Percentiles rank a stretch among this genome's conserved stretches.
Evolutionary conservation across 2,113 vertebrate genomes (phyloP).

Genomic region (Rousettus leschenaultii): DNA sequence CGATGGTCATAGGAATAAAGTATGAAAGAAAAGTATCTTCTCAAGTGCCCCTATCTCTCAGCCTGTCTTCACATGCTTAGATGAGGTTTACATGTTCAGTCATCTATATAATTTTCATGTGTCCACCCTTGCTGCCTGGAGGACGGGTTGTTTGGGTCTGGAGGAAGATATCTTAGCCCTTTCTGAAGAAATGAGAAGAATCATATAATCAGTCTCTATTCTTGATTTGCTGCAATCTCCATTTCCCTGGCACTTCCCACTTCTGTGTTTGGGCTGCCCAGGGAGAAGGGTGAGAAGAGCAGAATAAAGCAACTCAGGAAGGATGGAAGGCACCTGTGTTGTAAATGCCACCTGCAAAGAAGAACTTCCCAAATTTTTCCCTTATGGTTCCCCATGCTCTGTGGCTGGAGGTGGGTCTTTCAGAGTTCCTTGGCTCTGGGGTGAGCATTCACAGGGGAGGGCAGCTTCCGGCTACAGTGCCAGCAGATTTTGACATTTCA

Average conservation of each 20-base stretch:
- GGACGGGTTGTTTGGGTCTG: background rate
- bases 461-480: too few species aligned
- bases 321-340: background rate
- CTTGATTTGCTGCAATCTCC: background rate
- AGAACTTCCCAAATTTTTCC: background rate
- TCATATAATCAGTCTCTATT: background rate
- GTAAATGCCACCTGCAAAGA: background rate
- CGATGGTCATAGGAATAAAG: background rate
- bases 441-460: background rate
- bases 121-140: background rate
- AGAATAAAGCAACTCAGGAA: background rate
- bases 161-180: background rate
- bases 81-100: background rate
- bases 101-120: background rate
- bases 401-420: background rate
- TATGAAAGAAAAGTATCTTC: background rate
- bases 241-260: background rate
- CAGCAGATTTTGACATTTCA: background rate
- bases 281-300: background rate
- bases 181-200: background rate
- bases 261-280: background rate
- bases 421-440: background rate
- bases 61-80: background rate
- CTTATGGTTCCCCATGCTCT: background rate
- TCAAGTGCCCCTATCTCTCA: background rate